Percentiles rank a stretch among this genome's conserved stretches.
Conservation (phyloP, 1,140 invertebrate species). For the Steinernema khuongi region DNA sequence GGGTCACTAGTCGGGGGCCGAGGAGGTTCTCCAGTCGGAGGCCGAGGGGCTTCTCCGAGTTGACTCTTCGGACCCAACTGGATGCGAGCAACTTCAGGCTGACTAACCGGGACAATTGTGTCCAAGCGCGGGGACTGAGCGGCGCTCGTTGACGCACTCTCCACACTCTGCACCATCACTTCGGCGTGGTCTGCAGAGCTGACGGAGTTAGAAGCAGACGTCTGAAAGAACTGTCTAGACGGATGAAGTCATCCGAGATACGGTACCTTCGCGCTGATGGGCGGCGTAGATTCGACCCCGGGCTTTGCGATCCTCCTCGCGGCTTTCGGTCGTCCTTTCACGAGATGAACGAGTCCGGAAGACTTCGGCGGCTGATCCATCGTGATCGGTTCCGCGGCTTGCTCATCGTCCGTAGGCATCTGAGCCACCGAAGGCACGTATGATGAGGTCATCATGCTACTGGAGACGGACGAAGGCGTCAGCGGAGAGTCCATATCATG, state of each 20-base stretch:
- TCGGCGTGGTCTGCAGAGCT: neutral
- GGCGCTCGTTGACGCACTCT: neutral
- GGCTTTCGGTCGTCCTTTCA: neutral
- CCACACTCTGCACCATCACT: neutral
- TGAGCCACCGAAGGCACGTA: neutral
- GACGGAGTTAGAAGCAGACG: slow-evolving; percentile 2
- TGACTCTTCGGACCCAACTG: too few species aligned
- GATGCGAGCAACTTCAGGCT: too few species aligned
- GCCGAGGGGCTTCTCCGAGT: neutral
- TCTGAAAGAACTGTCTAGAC: neutral
- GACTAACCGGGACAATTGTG: too few species aligned
- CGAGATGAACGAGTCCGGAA: neutral
- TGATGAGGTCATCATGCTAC: slow-evolving; percentile 5
- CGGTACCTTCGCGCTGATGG: neutral
- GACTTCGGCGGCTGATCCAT: neutral
- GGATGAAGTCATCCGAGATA: neutral
- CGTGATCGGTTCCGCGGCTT: neutral
- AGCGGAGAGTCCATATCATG: neutral
- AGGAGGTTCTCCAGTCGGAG: neutral
- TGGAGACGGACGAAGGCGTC: neutral
- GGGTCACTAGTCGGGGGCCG: neutral
- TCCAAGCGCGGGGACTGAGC: neutral
- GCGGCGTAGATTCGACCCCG: neutral
- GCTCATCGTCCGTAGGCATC: neutral
- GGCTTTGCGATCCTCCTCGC: neutral